Conservation (phyloP, 2,113 vertebrate species). For the Chloropsis cyanopogon region DNA sequence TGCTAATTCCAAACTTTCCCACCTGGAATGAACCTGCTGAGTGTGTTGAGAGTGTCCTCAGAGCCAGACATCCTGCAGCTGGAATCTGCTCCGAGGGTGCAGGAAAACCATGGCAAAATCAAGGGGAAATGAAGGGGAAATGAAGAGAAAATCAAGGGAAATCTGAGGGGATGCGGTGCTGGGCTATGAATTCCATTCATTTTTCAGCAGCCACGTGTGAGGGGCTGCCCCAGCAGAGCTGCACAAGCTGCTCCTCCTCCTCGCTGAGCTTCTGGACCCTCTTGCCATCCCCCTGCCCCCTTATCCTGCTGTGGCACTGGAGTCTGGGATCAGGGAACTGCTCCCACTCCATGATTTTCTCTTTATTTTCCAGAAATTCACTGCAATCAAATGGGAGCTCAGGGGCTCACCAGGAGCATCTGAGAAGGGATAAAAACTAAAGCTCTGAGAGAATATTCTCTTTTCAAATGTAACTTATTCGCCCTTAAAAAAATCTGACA, state of each 20-base stretch:
- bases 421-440: background rate
- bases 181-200: accelerated
- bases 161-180: accelerated
- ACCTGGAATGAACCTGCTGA: background rate
- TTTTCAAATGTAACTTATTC: background rate
- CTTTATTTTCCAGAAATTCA: background rate
- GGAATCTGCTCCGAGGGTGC: accelerated
- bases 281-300: background rate
- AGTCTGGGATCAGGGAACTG: background rate
- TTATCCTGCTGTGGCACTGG: background rate
- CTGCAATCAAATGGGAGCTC: background rate
- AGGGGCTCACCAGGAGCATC: background rate
- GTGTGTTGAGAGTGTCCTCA: background rate
- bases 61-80: background rate
- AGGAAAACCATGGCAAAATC: accelerated
- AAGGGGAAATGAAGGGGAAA: background rate
- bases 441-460: background rate
- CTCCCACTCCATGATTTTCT: background rate
- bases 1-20: background rate
- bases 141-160: too few species aligned
- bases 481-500: background rate
- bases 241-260: background rate
- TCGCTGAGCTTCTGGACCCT: background rate
- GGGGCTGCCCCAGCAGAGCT: background rate
- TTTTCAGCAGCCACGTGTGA: accelerated